Evolutionary conservation across 1,140 invertebrate genomes (phyloP).

Genomic region (Prorops nasuta): DNA sequence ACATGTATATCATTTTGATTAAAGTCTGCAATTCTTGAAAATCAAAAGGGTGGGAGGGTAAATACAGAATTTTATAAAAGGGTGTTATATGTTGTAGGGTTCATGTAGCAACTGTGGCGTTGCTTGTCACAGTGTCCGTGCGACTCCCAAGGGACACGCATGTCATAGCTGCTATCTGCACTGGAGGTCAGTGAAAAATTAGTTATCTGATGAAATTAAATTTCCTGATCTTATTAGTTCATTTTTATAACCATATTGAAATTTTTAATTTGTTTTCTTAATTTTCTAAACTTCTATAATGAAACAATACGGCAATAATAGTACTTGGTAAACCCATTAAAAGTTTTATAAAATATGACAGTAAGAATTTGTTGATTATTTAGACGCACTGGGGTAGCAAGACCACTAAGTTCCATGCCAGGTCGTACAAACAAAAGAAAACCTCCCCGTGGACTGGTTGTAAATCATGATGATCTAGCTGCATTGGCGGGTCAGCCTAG

Average conservation of each 20-base stretch:
- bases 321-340: not conserved
- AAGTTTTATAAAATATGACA: slow-evolving; percentile 1
- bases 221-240: not conserved
- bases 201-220: slow-evolving; percentile 23
- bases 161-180: slow-evolving; percentile 79
- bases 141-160: slow-evolving; percentile 72
- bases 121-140: slow-evolving; percentile 68
- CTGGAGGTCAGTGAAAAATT: slow-evolving; percentile 67
- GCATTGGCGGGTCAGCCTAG: slow-evolving; percentile 73
- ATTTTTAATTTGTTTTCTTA: not conserved
- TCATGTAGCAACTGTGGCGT: slow-evolving; percentile 78
- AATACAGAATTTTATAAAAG: slow-evolving; percentile 41
- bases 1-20: too few relatives aligned
- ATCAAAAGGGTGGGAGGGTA: slow-evolving; percentile 33
- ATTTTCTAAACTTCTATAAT: too few relatives aligned
- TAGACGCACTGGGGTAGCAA: slow-evolving; percentile 54
- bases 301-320: too few relatives aligned
- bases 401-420: slow-evolving; percentile 60
- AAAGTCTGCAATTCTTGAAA: too few relatives aligned
- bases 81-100: slow-evolving; percentile 59
- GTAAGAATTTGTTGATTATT: slow-evolving; percentile 24
- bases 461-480: slow-evolving; percentile 93
- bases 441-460: slow-evolving; percentile 93
- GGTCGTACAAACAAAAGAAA: slow-evolving; percentile 81
- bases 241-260: not conserved